Conservation (phyloP, 2,888 invertebrate genomes). For the Bhutanitis thaidina region DNA sequence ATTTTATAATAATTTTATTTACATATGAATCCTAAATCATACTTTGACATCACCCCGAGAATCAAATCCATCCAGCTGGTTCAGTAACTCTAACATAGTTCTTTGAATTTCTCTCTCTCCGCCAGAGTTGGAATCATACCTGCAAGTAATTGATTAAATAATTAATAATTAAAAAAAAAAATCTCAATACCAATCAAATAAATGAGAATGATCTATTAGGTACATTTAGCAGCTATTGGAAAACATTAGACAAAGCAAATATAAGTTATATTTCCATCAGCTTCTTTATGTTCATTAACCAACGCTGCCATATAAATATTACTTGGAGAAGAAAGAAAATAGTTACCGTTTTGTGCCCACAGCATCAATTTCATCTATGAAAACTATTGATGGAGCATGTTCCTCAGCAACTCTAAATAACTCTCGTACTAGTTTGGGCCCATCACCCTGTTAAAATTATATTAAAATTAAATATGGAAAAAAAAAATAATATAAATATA, state of each 20-base stretch:
- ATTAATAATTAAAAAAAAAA: too few species aligned
- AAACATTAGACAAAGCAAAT: too few species aligned
- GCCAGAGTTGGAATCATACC: conserved; percentile 98
- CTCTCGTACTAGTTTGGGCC: conserved; percentile 98
- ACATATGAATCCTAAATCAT: conserved; percentile 13
- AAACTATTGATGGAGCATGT: conserved; percentile 99
- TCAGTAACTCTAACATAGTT: conserved; percentile 99
- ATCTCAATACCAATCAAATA: too few species aligned
- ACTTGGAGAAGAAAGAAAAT: too few species aligned
- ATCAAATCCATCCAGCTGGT: conserved; percentile 99
- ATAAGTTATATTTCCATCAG: too few species aligned
- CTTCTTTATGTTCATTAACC: too few species aligned
- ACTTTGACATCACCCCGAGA: conserved; percentile 98
- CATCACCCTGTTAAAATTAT: conserved; percentile 88
- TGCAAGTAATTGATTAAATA: conserved; percentile 24
- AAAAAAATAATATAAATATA: too few species aligned
- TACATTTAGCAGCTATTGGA: too few species aligned
- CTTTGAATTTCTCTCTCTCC: conserved; percentile 99
- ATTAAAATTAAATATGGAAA: too few species aligned
- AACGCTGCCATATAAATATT: too few species aligned
- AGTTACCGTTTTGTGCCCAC: conserved; percentile 94
- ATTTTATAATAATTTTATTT: neutral
- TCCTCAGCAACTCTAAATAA: conserved; percentile 99
- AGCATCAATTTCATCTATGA: conserved; percentile 99
- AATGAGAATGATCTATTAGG: neutral